phyloP scores from a whole-genome alignment of 2,888 invertebrate species.

The Caradrina kadenii region DNA sequence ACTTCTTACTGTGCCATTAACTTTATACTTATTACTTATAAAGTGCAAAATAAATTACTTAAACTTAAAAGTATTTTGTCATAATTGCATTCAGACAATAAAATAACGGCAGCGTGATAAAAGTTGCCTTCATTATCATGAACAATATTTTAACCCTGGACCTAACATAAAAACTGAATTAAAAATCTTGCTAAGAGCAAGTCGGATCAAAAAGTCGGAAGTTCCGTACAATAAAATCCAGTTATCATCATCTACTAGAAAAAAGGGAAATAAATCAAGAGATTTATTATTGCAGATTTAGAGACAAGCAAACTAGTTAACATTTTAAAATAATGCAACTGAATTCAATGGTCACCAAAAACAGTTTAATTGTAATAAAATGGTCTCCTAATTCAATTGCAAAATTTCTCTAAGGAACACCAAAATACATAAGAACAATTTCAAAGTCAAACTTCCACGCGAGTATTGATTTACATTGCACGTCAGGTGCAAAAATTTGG shows the following conservation, averaged over 20 bases:
- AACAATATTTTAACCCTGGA: slow-evolving; percentile 34
- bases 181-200: slow-evolving; percentile 3
- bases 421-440: slow-evolving; percentile 44
- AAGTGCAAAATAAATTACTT: not conserved
- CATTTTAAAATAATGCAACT: not conserved
- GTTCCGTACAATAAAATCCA: slow-evolving; percentile 7
- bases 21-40: not conserved
- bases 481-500: slow-evolving; percentile 72
- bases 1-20: too few relatives aligned
- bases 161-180: slow-evolving; percentile 33
- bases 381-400: not conserved
- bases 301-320: too few relatives aligned
- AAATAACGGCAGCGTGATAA: slow-evolving; percentile 1
- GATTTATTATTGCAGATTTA: not conserved
- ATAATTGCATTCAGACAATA: slow-evolving; percentile 9
- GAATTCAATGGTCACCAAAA: not conserved
- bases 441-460: slow-evolving; percentile 48
- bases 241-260: too few relatives aligned
- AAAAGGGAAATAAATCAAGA: too few relatives aligned
- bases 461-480: slow-evolving; percentile 68
- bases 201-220: not conserved
- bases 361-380: too few relatives aligned
- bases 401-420: slow-evolving; percentile 19
- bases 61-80: not conserved
- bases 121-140: slow-evolving; percentile 32